Base-by-base conservation (phyloP, 2,888 invertebrate species). In the Pristionchus maxplancki region DNA sequence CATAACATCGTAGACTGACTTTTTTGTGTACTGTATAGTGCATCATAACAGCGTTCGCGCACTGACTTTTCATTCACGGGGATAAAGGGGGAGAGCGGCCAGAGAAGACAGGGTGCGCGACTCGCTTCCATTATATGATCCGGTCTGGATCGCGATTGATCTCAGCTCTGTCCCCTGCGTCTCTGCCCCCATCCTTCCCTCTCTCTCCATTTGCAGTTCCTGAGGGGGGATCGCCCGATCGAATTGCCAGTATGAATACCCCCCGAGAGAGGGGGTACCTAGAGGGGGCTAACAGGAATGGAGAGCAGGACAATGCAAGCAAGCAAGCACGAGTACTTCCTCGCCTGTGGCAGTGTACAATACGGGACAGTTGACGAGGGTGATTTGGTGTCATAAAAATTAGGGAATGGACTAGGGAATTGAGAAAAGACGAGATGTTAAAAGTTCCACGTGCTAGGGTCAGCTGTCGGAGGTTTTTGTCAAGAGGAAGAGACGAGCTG, bases 111-210 rank as follows among this genome's bases (percentile, higher is more conserved):
- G 44, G 37, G 64, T 6, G 74, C 44, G 28, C 78, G 78, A 48
- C 11, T 78, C 44, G 48, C 48, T 48, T 44, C 78, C 78, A 78
- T 78, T 78, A 78, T 78, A 78, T 34, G 78, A 78, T 78, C 78
- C 78, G 78, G 78, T 78, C 78, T 48, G 28, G n/a, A 44, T 44
- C 24, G 44, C 48, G 78, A 78, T 78, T 78, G 78, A 78, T 78
- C 78, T 78, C 48, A n/a, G 78, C 28, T 13, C 24, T 34, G 20
- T 17, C 48, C 78, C 28, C 78, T 78, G 78, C 44, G 44, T 78
- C 78, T 78, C 78, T 78, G 78, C 78, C 78, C 78, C 78, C 17
- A 3, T 71, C 71, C 20, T 24, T 24, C 13, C 53, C 53, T 64
- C 64, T 28, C 64, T 13, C 20, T 74, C 71, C n/a, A 24, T 78